Conservation (phyloP, 2,888 invertebrate species). For the Hetaerina titia region DNA sequence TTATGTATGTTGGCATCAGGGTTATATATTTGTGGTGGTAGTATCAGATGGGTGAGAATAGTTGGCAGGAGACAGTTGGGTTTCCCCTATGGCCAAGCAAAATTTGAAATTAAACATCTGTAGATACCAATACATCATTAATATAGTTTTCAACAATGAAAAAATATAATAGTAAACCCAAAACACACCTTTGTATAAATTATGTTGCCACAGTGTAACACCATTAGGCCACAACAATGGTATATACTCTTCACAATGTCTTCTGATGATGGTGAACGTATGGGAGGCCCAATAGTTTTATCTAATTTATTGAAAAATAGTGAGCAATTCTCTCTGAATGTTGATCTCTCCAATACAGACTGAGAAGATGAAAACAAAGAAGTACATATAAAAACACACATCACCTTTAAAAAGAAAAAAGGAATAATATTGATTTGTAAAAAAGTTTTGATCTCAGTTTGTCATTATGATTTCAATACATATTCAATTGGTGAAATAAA, state of each 20-base stretch:
- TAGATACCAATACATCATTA: background rate
- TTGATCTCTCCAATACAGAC: slow-evolving; percentile 52
- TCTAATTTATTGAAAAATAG: slow-evolving; percentile 67
- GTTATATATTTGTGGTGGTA: slow-evolving; percentile 68
- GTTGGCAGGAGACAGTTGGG: slow-evolving; percentile 68
- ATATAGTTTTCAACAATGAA: background rate
- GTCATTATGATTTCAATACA: background rate
- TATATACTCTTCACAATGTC: slow-evolving; percentile 68
- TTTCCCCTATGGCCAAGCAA: slow-evolving; percentile 68
- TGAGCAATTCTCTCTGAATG: slow-evolving; percentile 64
- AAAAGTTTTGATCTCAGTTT: background rate
- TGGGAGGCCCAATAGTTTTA: slow-evolving; percentile 64
- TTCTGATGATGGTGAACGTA: slow-evolving; percentile 40
- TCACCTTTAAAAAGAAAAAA: background rate
- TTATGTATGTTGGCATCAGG: slow-evolving; percentile 64
- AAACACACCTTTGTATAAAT: slow-evolving; percentile 68
- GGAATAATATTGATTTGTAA: background rate
- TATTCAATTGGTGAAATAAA: background rate
- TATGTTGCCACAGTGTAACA: slow-evolving; percentile 68
- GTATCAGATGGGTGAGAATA: slow-evolving; percentile 61
- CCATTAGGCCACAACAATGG: slow-evolving; percentile 58
- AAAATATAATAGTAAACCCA: background rate
- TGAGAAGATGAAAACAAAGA: background rate
- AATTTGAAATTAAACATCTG: background rate
- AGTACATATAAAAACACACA: background rate